Evolutionary conservation across 2,113 vertebrate genomes (phyloP).

Genomic region (Macaca mulatta): DNA sequence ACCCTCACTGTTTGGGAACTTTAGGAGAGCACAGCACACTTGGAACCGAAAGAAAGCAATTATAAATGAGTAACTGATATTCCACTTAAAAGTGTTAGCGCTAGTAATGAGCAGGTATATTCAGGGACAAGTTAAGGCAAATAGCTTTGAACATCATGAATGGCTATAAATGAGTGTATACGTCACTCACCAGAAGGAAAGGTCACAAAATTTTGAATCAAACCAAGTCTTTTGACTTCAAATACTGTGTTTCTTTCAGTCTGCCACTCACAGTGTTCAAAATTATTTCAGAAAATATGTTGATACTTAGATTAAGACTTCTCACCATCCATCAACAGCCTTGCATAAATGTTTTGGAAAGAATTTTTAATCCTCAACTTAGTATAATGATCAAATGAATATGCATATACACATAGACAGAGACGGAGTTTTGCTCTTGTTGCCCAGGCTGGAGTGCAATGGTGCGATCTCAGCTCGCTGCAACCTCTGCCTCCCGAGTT

Average conservation of each 20-base stretch:
- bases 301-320: neutral
- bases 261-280: neutral
- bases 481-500: too few relatives aligned
- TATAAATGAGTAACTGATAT: neutral
- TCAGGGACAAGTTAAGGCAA: neutral
- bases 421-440: too few relatives aligned
- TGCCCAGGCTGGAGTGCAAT: too few relatives aligned
- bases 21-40: neutral
- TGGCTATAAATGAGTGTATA: neutral
- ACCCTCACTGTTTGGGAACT: neutral
- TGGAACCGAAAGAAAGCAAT: neutral
- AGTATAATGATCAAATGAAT: neutral
- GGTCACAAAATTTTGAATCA: neutral
- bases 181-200: neutral
- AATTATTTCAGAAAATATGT: neutral
- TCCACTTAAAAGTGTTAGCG: neutral
- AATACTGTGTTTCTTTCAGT: neutral
- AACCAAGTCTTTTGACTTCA: neutral
- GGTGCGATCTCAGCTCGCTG: too few relatives aligned
- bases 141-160: neutral
- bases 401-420: neutral
- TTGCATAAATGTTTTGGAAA: neutral
- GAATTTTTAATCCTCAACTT: neutral
- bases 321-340: neutral
- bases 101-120: neutral